These are phyloP conservation scores for Tetragnatha versicolor DNA, from an alignment of 1,140 invertebrate genomes.

Conservation along the genomic window DNA sequence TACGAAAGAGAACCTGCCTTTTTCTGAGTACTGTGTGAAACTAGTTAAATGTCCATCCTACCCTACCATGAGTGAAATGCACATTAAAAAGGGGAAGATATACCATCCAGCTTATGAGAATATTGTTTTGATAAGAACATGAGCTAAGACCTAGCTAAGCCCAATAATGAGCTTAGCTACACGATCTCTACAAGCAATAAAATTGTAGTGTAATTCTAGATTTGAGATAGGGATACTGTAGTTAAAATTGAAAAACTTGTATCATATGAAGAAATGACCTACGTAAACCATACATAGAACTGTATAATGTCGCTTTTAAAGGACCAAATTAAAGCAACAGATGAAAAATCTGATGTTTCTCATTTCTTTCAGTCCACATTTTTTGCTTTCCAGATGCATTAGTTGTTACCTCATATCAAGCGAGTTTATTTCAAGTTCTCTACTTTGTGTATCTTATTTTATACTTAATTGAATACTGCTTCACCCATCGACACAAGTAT, in stretches of 20 bases:
- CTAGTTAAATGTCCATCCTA: too few species aligned
- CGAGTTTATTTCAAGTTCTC: too few species aligned
- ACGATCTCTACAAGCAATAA: slow-evolving; percentile 48
- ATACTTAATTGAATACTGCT: too few species aligned
- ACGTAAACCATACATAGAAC: slow-evolving; percentile 46
- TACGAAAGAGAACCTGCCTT: too few species aligned
- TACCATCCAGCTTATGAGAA: slow-evolving; percentile 35
- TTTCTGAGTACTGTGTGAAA: too few species aligned
- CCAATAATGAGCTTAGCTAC: slow-evolving; percentile 44
- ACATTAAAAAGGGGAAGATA: slow-evolving; percentile 14
- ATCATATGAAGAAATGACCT: slow-evolving; percentile 42
- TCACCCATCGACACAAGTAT: too few species aligned
- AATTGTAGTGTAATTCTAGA: slow-evolving; percentile 46
- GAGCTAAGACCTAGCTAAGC: slow-evolving; percentile 48
- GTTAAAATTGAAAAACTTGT: slow-evolving; percentile 38
- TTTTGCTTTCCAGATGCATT: too few species aligned
- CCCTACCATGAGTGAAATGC: too few species aligned
- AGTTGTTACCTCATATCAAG: too few species aligned
- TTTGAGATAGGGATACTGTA: slow-evolving; percentile 35
- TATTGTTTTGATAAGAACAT: slow-evolving; percentile 36
- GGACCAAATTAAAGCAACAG: slow-evolving; percentile 50
- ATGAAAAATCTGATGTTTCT: slow-evolving; percentile 9
- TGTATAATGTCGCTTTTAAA: slow-evolving; percentile 54
- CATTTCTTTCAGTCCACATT: too few species aligned
- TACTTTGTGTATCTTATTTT: too few species aligned